Percentiles rank a stretch among this genome's conserved stretches.
Evolutionary conservation across 2,113 vertebrate genomes (phyloP).

Genomic region (Tupaia tana): DNA sequence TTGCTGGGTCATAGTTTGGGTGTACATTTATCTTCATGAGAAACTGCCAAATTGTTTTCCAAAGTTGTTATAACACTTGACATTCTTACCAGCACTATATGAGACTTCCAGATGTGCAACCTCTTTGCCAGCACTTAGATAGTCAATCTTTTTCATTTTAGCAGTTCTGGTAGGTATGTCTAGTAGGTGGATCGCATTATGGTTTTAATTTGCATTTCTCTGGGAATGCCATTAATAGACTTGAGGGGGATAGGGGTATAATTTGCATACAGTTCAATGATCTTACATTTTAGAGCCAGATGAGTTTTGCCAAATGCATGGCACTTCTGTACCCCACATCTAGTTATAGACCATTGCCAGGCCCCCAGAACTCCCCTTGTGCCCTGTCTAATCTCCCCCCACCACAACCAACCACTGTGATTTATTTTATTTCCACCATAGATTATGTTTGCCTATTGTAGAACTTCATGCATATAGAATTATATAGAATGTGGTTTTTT

Average conservation of each 20-base stretch:
- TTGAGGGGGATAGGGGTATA: neutral
- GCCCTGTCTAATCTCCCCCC: neutral
- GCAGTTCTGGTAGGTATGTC: neutral
- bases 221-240: neutral
- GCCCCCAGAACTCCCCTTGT: neutral
- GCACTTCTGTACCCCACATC: neutral
- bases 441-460: neutral
- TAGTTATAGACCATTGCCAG: neutral
- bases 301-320: neutral
- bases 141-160: slow-evolving; percentile 18
- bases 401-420: neutral
- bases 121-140: neutral
- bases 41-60: neutral
- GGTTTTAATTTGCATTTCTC: slow-evolving; percentile 20
- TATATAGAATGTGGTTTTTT: neutral
- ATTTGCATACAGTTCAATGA: neutral
- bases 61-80: neutral
- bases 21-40: slow-evolving; percentile 12
- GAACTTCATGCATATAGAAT: neutral
- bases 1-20: neutral
- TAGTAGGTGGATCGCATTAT: neutral
- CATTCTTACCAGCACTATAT: neutral
- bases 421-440: neutral
- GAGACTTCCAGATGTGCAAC: neutral
- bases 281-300: neutral